phyloP scores from a whole-genome alignment of 1,140 invertebrate species.

The Drosophila carrolli region DNA sequence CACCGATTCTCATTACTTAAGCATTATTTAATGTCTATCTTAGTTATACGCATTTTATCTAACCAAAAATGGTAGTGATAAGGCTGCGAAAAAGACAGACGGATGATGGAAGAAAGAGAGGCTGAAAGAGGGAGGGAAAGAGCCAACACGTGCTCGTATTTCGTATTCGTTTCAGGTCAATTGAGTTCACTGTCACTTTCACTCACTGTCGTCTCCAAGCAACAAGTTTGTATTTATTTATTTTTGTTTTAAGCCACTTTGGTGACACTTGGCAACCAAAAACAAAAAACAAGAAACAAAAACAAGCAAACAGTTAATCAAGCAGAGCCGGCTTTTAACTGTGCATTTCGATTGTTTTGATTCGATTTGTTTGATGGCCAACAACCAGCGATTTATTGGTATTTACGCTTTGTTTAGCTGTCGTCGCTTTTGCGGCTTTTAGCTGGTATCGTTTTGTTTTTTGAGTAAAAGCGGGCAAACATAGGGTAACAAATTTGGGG shows the following conservation, averaged over 20 bases:
- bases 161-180: constrained; percentile 61
- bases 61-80: constrained; percentile 19
- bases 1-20: constrained; percentile 10
- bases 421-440: constrained; percentile 24
- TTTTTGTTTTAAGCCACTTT: constrained; percentile 35
- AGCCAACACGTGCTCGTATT: constrained; percentile 37
- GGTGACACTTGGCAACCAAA: constrained; percentile 31
- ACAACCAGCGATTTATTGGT: constrained; percentile 40
- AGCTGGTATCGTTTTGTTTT: constrained; percentile 34
- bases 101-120: too few species aligned
- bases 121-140: neutral
- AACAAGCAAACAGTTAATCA: constrained; percentile 33
- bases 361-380: constrained; percentile 46
- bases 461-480: neutral
- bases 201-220: constrained; percentile 29
- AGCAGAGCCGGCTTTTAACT: constrained; percentile 50
- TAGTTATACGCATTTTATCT: constrained; percentile 16
- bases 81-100: neutral
- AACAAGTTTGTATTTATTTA: constrained; percentile 37
- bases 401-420: constrained; percentile 34
- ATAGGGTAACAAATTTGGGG: neutral
- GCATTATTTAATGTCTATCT: constrained; percentile 18
- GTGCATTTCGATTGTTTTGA: constrained; percentile 58
- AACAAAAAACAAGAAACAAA: neutral
- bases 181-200: constrained; percentile 80